Base-by-base conservation (phyloP, 64 coral and sea anemone genomes). In the Pachyseris speciosa region DNA sequence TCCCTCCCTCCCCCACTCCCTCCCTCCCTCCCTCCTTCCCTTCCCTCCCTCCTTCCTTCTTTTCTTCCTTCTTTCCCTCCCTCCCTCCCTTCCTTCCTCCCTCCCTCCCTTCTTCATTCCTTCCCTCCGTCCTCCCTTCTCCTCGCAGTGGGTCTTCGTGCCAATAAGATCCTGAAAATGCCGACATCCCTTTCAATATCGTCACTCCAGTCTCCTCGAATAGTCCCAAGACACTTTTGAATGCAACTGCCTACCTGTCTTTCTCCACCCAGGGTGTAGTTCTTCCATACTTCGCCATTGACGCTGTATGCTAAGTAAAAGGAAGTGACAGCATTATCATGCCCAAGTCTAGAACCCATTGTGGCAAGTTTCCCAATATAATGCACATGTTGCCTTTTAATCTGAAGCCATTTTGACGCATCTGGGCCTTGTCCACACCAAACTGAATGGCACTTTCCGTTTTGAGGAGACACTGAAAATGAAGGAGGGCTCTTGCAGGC, bases 241-340 rank as follows among this genome's bases (percentile, higher is more conserved):
- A 70, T 7, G 22, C 19, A 22, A 17, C 3, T 6, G 20, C 49
- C 27, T 26, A 81, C 77, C 77, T 39, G 77, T 61, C 77, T 81
- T 8, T n/a, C 77, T 41, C 77, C 77, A n/a, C 77, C 51, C 34
- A 37, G 31, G 20, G 77, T 60, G 77, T 81, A 81, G 40, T 81
- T 55, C 30, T 60, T 1, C 77, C 77, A 81, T 41, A 16, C 4
- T 12, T 9, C 24, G 36, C 51, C 77, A 81, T 61, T 53, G 52
- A 40, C 9, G 52, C 77, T 58, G 31, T 81, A 61, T 26, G 30
- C 52, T 36, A 81, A 26, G 52, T 81, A 81, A 42, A 81, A 81
- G 2, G 77, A 81, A n/a, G 77, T n/a, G 5, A 81, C 53, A 9
- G 34, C 16, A n/a, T n/a, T n/a, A n/a, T n/a, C n/a, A 61, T 81